phyloP scores from a whole-genome alignment of 2,888 invertebrate species.

The Agonopterix alstromeriana region DNA sequence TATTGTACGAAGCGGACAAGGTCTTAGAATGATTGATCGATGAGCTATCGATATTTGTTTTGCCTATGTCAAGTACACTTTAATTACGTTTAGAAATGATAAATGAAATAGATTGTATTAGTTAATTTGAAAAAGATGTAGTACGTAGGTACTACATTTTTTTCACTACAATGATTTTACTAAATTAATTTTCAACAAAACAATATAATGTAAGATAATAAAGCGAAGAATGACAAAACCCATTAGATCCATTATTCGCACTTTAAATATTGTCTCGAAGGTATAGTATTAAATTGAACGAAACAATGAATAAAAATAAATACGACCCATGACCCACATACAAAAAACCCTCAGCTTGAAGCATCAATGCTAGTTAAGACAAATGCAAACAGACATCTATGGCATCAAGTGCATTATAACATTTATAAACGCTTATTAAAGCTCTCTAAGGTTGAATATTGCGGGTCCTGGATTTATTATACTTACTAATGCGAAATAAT shows the following conservation, averaged over 20 bases:
- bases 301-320: conserved; percentile 8
- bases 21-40: conserved; percentile 49
- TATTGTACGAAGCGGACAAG: conserved; percentile 36
- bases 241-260: no score
- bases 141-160: no score
- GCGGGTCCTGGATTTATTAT: no score
- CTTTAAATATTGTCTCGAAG: conserved; percentile 1
- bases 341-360: conserved; percentile 18
- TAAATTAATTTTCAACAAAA: no score
- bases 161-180: no score
- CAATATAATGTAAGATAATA: no score
- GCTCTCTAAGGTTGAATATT: no score
- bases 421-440: not conserved
- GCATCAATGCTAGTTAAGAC: conserved; percentile 8
- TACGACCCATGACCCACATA: conserved; percentile 25
- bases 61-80: conserved; percentile 48
- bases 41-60: conserved; percentile 45
- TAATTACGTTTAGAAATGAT: conserved; percentile 36
- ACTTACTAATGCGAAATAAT: no score
- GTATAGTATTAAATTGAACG: conserved; percentile 2
- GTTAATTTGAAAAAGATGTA: no score
- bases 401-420: not conserved
- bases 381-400: conserved; percentile 7
- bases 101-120: conserved; percentile 13
- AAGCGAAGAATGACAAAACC: no score